Evolutionary conservation across 2,113 vertebrate species (phyloP).

Genomic region (Hipposideros armiger): DNA sequence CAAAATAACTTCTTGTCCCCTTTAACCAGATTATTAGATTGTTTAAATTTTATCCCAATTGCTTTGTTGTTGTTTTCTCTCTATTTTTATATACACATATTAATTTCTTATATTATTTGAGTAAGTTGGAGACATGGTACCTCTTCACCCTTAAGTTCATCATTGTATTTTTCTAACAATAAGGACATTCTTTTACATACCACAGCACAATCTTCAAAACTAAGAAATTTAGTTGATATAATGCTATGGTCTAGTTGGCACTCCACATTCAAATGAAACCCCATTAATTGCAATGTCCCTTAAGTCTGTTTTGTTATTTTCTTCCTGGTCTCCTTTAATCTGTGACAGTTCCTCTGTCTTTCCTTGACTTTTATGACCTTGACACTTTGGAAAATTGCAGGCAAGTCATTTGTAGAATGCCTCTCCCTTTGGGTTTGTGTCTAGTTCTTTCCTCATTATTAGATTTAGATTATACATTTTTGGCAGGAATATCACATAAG

Average conservation of each 20-base stretch:
- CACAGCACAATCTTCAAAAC: not conserved
- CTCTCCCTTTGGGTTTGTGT: not conserved
- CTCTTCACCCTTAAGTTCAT: not conserved
- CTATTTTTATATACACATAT: not conserved
- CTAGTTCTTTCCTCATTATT: not conserved
- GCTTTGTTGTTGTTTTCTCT: conserved; percentile 3
- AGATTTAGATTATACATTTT: not conserved
- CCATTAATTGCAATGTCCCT: not conserved
- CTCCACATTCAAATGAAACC: not conserved
- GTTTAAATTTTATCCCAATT: not conserved
- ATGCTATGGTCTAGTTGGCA: not conserved
- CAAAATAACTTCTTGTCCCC: not conserved
- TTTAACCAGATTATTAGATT: not conserved
- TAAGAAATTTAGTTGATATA: not conserved
- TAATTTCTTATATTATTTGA: not conserved
- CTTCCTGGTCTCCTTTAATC: not conserved
- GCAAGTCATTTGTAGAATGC: not conserved
- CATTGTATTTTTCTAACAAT: not conserved
- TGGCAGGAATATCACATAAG: not conserved
- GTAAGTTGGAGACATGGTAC: not conserved
- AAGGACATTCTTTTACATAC: not conserved
- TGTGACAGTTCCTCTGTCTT: not conserved
- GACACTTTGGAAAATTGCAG: not conserved
- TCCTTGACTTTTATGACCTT: not conserved
- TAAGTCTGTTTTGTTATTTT: not conserved